Evolutionary conservation across 2,797 vertebrate species (phyloP).

Genomic region (Tinamus major): DNA sequence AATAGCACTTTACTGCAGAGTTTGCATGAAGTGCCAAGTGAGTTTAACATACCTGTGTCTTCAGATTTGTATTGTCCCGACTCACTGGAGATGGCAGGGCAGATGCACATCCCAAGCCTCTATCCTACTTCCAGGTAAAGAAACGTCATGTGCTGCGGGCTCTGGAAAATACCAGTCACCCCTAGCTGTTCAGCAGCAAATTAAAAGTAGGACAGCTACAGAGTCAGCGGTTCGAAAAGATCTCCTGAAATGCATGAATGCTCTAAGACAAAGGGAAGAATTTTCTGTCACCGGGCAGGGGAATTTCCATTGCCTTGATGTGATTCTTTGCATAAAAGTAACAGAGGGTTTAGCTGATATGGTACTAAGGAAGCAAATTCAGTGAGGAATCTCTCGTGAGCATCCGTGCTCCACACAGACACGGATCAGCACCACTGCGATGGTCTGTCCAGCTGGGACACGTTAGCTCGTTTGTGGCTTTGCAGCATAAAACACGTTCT

Average conservation of each 20-base stretch:
- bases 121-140: background rate
- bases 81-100: background rate
- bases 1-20: background rate
- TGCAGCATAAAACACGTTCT: slow-evolving; percentile 38
- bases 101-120: background rate
- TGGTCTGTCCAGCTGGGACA: background rate
- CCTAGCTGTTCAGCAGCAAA: background rate
- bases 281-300: background rate
- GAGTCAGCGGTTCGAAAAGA: background rate
- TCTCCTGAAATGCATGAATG: slow-evolving; percentile 45
- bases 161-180: background rate
- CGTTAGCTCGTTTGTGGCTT: slow-evolving; percentile 46
- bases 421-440: background rate
- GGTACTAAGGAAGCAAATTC: background rate
- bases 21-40: background rate
- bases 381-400: background rate
- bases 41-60: background rate
- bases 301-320: slow-evolving; percentile 15
- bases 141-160: background rate
- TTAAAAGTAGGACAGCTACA: background rate
- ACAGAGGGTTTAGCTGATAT: background rate
- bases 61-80: background rate
- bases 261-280: slow-evolving; percentile 49
- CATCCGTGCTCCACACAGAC: background rate
- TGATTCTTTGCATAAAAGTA: background rate